Base-by-base conservation (phyloP, 2,113 vertebrate species). In the Antidorcas marsupialis region DNA sequence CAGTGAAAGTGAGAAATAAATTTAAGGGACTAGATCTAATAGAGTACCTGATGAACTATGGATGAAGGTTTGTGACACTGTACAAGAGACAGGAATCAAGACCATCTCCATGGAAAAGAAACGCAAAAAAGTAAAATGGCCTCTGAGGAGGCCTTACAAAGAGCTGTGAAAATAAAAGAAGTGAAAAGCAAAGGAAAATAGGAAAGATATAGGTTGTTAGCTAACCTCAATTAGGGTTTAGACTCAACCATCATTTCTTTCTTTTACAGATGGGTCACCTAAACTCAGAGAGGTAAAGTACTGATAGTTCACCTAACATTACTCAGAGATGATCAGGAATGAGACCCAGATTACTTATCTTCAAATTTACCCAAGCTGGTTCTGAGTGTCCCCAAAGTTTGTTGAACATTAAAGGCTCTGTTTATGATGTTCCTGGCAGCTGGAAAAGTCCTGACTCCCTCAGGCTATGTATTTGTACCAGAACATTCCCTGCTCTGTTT, bases 401-500 rank as follows among this genome's bases (percentile, higher is more conserved):
- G 16, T 2, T 55, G 91, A 95, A 98, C 89, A 97, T 91, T 95
- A 91, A 76, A 71, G 62, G 53, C 97, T 97, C 94, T 98, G 96
- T 97, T 97, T 86, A 91, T n/a, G 95, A 96, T 96, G 91, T 97
- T 97, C 91, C 98, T 97, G 96, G 98, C 94, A 98, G 86, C 76
- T 79, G 60, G 86, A 87, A 97, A 97, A 84, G 52, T 94, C 92
- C 93, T 95, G 82, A 86, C 39, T 97, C 94, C 97, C 98, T 97
- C 91, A 81, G 97, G 97, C 97, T 74, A 94, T 76, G 92, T 96
- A 97, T 98, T 93, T 96, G 95, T 97, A 96, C 95, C 93, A 97
- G 96, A 97, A 98, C 97, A 98, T 97, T 97, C 96, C 57, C 96
- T 97, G 93, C 82, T 96, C 96, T 97, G 71, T 92, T 81, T 94